Conservation (phyloP, 1,140 invertebrate species). For the Psilanteris sp. region DNA sequence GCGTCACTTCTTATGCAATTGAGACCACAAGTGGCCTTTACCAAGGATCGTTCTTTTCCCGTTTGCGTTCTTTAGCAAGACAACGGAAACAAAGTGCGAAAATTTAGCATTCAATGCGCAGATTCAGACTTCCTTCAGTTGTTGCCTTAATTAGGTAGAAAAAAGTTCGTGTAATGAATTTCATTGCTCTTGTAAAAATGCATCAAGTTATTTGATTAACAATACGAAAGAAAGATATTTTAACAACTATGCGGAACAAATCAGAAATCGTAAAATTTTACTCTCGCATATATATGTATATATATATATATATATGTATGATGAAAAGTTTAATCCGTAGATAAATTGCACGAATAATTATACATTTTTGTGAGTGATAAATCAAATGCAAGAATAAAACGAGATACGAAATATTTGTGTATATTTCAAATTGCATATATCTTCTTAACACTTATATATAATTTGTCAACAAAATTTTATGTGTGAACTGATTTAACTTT, state of each 20-base stretch:
- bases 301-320: no score
- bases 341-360: constrained; percentile 19
- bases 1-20: constrained; percentile 63
- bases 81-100: constrained; percentile 41
- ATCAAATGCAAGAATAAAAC: no score
- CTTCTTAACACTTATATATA: no score
- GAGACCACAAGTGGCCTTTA: constrained; percentile 49
- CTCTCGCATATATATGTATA: no score
- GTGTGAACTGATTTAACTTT: no score
- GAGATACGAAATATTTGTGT: no score
- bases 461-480: no score
- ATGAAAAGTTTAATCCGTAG: constrained; percentile 15
- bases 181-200: constrained; percentile 9
- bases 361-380: constrained; percentile 1
- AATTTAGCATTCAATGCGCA: constrained; percentile 42
- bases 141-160: constrained; percentile 37
- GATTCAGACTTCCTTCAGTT: constrained; percentile 26
- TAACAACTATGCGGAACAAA: constrained; percentile 18
- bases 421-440: no score
- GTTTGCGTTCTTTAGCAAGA: constrained; percentile 25
- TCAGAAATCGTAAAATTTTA: constrained; percentile 9
- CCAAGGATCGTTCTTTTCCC: constrained; percentile 58
- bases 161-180: constrained; percentile 48
- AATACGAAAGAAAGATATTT: constrained; percentile 24
- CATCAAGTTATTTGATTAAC: constrained; percentile 32